Percentiles rank a stretch among this genome's conserved stretches.
phyloP scores from a whole-genome alignment of 2,888 invertebrate species.

The Trachelus iudaicus region DNA sequence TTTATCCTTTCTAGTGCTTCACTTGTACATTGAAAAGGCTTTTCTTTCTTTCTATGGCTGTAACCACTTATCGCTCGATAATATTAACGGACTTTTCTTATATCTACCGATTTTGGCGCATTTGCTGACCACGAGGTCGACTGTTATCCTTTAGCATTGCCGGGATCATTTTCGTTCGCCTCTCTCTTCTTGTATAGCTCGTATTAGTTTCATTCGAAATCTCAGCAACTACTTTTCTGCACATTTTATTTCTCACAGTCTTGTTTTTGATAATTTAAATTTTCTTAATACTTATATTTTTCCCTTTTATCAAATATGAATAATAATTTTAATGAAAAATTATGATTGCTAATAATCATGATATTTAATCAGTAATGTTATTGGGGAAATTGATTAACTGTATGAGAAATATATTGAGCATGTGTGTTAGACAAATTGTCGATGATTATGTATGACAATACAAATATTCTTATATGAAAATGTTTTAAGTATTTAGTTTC shows the following conservation, averaged over 20 bases:
- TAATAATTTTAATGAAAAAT: background rate
- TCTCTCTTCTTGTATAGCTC: background rate
- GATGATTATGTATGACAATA: constrained; percentile 39
- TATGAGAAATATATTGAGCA: background rate
- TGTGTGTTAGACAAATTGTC: constrained; percentile 31
- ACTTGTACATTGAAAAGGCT: background rate
- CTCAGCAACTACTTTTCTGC: background rate
- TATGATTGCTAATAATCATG: background rate
- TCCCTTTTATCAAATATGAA: constrained; percentile 4
- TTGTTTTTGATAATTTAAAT: background rate
- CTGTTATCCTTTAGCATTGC: background rate
- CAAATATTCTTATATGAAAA: constrained; percentile 18
- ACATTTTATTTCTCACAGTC: background rate
- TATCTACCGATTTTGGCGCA: background rate
- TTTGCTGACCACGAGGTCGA: background rate
- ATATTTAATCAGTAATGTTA: background rate
- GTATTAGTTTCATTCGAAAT: background rate
- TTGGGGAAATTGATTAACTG: background rate
- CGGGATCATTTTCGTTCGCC: background rate
- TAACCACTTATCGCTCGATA: background rate
- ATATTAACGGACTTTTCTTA: background rate
- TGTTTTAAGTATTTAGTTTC: background rate
- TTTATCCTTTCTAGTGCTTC: background rate
- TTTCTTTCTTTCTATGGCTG: constrained; percentile 6
- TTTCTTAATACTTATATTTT: background rate